Percentiles rank a stretch among this genome's conserved stretches.
These are phyloP conservation scores for Toxonevra muliebris DNA, from an alignment of 2,888 invertebrate species.

Conservation along the genomic window DNA sequence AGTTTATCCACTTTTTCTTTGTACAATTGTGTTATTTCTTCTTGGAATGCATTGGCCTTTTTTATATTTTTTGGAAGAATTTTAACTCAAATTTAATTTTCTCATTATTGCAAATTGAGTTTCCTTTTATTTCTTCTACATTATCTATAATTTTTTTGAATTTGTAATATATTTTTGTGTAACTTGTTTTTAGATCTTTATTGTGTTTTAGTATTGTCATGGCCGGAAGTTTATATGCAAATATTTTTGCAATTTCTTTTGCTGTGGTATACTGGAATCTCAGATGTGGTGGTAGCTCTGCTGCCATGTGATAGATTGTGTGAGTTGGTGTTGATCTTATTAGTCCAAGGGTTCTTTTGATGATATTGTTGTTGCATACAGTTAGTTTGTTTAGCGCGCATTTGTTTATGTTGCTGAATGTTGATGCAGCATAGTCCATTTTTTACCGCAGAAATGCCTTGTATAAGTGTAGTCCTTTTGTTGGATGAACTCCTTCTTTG, in stretches of 20 bases:
- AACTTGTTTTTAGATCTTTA: conserved; percentile 2
- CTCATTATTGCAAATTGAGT: not conserved
- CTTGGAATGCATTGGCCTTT: not conserved
- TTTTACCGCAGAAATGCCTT: conserved; percentile 5
- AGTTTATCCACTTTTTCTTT: not conserved
- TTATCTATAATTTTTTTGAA: not conserved
- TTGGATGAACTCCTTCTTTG: conserved; percentile 3
- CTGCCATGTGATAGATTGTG: conserved; percentile 11
- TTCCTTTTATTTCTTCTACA: conserved; percentile 1
- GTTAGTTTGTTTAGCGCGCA: not conserved
- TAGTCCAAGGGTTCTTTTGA: conserved; percentile 13
- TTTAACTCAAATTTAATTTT: not conserved
- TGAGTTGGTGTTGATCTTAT: conserved; percentile 18
- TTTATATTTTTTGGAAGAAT: not conserved
- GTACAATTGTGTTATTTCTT: not conserved
- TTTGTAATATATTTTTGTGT: conserved; percentile 2
- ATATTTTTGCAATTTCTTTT: conserved; percentile 15
- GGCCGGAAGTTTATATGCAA: conserved; percentile 13
- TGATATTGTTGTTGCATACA: not conserved
- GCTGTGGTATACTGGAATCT: conserved; percentile 9
- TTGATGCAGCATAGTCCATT: conserved; percentile 16
- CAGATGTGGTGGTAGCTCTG: conserved; percentile 13
- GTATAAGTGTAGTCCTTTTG: conserved; percentile 3
- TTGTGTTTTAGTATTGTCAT: not conserved
- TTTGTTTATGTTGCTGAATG: not conserved